Base-by-base conservation (phyloP, 1,140 invertebrate species). In the Paraescarpia echinospica region DNA sequence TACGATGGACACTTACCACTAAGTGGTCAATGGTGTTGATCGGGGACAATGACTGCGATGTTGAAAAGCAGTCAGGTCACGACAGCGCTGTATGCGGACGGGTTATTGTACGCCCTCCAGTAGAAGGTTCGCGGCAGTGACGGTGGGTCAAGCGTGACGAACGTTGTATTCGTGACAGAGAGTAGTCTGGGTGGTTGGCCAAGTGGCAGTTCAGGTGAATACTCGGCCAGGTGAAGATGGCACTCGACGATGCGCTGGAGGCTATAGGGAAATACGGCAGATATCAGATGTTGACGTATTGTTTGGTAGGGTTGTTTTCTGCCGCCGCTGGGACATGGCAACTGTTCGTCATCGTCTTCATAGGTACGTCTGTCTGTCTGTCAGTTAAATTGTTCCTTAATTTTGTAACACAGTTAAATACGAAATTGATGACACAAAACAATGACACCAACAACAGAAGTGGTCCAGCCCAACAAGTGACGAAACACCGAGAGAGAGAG, bases 281-380 rank as follows among this genome's bases (percentile, higher is more conserved):
- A 34, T 88, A 41, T 35, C 91, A 93, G n/a, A 34, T 89, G 33
- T 33, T 33, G 33, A 89, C 31, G 33, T 91, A 94, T 93, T 93
- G 93, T 93, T 93, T 94, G 90, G 18, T 94, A 89, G 34, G 94
- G 93, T 14, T 94, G 93, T 12, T 93, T 89, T 59, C 94, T 93
- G 77, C 93, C 91, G 89, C 92, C 89, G 48, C 94, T 90, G 89
- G 94, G 93, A 92, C 92, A 91, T 77, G 59, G 35, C 8, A 94
- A 93, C 92, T 94, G 94, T 33, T 94, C 93, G 41, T 93, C 92
- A 89, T 94, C 93, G 27, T 93, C 92, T 94, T 94, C 89, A 92
- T 93, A 33, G 92, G 92, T 93, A 91, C 51, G 35, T 91, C n/a
- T 91, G 34, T 77, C 59, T 77, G 18, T 77, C 8, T n/a, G n/a